Evolutionary conservation across 2,113 vertebrate genomes (phyloP).

Genomic region (Seriola quinqueradiata): DNA sequence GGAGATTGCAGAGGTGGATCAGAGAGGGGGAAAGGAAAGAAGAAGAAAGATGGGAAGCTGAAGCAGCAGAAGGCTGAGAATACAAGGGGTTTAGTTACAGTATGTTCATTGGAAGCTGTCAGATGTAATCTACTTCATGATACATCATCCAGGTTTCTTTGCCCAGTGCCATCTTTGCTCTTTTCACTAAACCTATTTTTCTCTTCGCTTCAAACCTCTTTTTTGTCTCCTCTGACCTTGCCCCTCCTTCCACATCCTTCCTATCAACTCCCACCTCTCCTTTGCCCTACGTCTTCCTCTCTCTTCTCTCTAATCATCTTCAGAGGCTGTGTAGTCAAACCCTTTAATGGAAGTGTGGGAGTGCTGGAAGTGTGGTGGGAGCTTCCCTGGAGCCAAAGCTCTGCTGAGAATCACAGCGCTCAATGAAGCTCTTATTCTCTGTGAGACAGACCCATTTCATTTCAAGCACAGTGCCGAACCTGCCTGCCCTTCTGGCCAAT

Average conservation of each 20-base stretch:
- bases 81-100: slow-evolving; percentile 45
- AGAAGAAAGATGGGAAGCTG: slow-evolving; percentile 25
- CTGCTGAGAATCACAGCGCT: slow-evolving; percentile 39
- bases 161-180: slow-evolving; percentile 12
- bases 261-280: slow-evolving; percentile 24
- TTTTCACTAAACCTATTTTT: slow-evolving; percentile 4
- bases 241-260: not conserved
- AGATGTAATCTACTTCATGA: slow-evolving; percentile 36
- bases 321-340: slow-evolving; percentile 44
- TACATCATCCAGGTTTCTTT: slow-evolving; percentile 46
- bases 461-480: not conserved
- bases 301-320: slow-evolving; percentile 61
- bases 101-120: slow-evolving; percentile 48
- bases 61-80: slow-evolving; percentile 35
- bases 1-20: slow-evolving; percentile 56
- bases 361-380: slow-evolving; percentile 31
- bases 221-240: slow-evolving; percentile 28
- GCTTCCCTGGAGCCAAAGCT: slow-evolving; percentile 35
- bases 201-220: slow-evolving; percentile 17
- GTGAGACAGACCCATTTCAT: slow-evolving; percentile 19
- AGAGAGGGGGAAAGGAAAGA: slow-evolving; percentile 33
- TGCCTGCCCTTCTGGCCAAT: slow-evolving; percentile 19
- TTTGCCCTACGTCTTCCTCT: slow-evolving; percentile 7
- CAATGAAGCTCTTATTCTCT: slow-evolving; percentile 31
- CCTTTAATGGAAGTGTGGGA: slow-evolving; percentile 52